Percentiles rank a stretch among this genome's conserved stretches.
phyloP scores from a whole-genome alignment of 2,113 vertebrate species.

The Gymnorhina tibicen region DNA sequence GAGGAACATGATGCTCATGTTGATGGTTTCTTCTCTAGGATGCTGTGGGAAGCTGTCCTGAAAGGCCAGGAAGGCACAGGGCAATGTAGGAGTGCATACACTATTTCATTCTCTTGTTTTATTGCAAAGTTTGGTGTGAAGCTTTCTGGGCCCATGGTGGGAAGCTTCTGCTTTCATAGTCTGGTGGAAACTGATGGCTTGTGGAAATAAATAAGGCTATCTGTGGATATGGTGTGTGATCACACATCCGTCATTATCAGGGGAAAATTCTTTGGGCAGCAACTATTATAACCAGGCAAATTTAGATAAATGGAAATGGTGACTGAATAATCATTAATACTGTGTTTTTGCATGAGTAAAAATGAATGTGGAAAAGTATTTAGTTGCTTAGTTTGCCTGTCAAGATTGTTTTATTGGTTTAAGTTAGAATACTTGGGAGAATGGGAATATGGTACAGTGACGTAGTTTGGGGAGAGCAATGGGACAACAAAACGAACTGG shows the following conservation, averaged over 20 bases:
- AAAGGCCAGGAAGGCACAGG: neutral
- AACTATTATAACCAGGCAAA: constrained; percentile 20
- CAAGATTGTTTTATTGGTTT: neutral
- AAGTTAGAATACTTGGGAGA: neutral
- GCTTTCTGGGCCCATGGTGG: neutral
- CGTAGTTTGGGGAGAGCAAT: neutral
- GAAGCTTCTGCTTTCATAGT: neutral
- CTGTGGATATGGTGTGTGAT: neutral
- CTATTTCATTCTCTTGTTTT: neutral
- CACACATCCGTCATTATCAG: constrained; percentile 18
- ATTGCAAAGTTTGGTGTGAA: neutral
- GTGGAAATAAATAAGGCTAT: neutral
- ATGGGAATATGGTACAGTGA: neutral
- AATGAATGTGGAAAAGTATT: neutral
- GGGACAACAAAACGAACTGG: neutral
- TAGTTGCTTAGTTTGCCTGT: neutral
- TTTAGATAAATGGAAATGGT: neutral
- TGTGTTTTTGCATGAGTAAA: neutral
- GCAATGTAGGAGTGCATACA: neutral
- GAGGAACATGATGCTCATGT: neutral
- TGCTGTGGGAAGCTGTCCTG: neutral
- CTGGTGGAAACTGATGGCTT: neutral
- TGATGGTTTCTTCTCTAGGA: neutral
- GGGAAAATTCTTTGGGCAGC: constrained; percentile 8
- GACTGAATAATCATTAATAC: constrained; percentile 1